These are phyloP conservation scores for Diadromus collaris DNA, from an alignment of 2,888 invertebrate species.

Conservation along the genomic window DNA sequence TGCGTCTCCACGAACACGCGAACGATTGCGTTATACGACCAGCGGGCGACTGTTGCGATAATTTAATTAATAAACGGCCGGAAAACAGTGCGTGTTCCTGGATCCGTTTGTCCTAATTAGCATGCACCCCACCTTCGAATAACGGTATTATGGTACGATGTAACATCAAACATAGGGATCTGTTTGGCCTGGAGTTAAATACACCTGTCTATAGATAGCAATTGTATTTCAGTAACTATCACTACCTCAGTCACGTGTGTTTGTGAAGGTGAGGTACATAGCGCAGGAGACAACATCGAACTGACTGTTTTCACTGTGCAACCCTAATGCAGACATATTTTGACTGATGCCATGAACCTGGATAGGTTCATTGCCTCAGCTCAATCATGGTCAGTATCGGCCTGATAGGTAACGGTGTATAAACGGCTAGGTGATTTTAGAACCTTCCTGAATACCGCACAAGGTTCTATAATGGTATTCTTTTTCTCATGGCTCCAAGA, in stretches of 20 bases:
- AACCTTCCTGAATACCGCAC: background rate
- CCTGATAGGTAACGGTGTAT: background rate
- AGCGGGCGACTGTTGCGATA: slow-evolving; percentile 15
- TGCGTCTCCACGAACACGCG: background rate
- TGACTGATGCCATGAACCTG: too few relatives aligned
- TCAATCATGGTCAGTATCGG: background rate
- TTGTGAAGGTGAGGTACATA: background rate
- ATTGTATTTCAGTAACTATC: background rate
- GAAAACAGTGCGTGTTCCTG: slow-evolving; percentile 58
- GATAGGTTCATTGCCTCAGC: background rate
- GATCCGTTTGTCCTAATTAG: slow-evolving; percentile 62
- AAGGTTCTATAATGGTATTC: background rate
- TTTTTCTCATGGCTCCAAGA: background rate
- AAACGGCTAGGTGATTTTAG: background rate
- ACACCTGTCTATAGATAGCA: background rate
- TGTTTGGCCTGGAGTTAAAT: background rate
- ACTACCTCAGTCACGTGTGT: background rate
- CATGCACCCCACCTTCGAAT: slow-evolving; percentile 28
- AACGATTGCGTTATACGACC: background rate
- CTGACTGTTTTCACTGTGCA: too few relatives aligned
- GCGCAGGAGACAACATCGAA: too few relatives aligned
- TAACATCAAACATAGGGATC: background rate
- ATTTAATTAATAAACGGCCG: slow-evolving; percentile 64
- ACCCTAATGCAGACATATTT: too few relatives aligned
- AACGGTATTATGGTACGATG: background rate